phyloP scores from a whole-genome alignment of 2,113 vertebrate species.

The Eclectus roratus region DNA sequence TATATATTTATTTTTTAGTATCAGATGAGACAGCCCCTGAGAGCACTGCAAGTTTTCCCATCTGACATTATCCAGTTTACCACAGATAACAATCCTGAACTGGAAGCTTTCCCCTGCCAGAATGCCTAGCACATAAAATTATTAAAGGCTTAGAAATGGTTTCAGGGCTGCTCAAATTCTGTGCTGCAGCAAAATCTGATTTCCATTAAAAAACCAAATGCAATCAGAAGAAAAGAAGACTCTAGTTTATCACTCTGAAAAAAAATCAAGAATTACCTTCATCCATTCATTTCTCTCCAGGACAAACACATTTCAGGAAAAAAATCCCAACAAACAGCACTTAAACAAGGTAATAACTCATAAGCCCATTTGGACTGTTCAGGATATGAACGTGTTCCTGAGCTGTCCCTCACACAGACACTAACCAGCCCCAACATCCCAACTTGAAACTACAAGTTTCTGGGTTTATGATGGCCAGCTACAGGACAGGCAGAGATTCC shows the following conservation, averaged over 20 bases:
- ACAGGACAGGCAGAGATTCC: not conserved
- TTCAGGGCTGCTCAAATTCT: conserved; percentile 11
- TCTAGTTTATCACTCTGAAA: not conserved
- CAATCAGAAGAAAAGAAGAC: not conserved
- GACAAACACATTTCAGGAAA: not conserved
- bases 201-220: not conserved
- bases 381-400: not conserved
- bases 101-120: conserved; percentile 22
- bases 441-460: not conserved
- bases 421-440: too few species aligned
- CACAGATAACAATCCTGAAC: conserved; percentile 54
- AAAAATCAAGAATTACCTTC: not conserved
- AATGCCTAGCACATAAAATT: conserved; percentile 21
- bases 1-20: conserved; percentile 6
- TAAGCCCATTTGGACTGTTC: not conserved
- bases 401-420: not conserved
- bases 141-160: conserved; percentile 32
- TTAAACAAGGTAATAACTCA: not conserved
- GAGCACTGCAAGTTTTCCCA: not conserved
- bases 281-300: not conserved
- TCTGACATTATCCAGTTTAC: conserved; percentile 43
- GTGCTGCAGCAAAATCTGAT: conserved; percentile 30
- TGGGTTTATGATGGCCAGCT: not conserved
- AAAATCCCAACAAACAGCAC: not conserved
- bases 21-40: conserved; percentile 37